phyloP scores from a whole-genome alignment of 2,888 invertebrate species.

The Petrolisthes manimaculis region DNA sequence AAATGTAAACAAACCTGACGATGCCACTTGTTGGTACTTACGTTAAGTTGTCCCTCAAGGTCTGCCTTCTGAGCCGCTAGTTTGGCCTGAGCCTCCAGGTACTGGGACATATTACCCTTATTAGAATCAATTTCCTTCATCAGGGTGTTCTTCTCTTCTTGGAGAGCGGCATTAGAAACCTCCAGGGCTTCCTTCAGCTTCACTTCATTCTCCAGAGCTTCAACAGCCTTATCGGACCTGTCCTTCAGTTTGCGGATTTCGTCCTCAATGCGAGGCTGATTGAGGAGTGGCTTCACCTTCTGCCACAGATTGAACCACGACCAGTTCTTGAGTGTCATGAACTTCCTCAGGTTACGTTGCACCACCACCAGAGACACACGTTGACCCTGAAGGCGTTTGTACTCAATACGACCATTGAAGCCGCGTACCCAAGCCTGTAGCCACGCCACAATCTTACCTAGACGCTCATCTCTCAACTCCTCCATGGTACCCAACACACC shows the following conservation, averaged over 20 bases:
- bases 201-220: constrained; percentile 71
- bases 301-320: constrained; percentile 99
- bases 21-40: background rate
- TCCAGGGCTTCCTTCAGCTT: constrained; percentile 73
- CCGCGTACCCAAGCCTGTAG: constrained; percentile 96
- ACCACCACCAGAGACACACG: constrained; percentile 85
- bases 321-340: constrained; percentile 99
- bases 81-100: constrained; percentile 56
- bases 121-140: constrained; percentile 67
- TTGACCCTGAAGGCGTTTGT: constrained; percentile 98
- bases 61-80: constrained; percentile 70
- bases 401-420: constrained; percentile 89
- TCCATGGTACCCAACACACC: constrained; percentile 99
- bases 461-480: constrained; percentile 98
- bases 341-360: constrained; percentile 99
- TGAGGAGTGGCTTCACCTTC: constrained; percentile 98
- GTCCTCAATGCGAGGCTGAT: constrained; percentile 98
- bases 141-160: constrained; percentile 74
- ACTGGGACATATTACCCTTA: constrained; percentile 56
- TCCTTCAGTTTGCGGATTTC: constrained; percentile 78
- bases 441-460: constrained; percentile 97
- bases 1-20: too few relatives aligned
- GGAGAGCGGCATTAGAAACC: constrained; percentile 72
- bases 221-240: constrained; percentile 72
- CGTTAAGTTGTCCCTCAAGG: constrained; percentile 73